Percentiles rank a stretch among this genome's conserved stretches.
phyloP scores from a whole-genome alignment of 2,113 vertebrate genomes.

The Pomatorhinus ruficollis region DNA sequence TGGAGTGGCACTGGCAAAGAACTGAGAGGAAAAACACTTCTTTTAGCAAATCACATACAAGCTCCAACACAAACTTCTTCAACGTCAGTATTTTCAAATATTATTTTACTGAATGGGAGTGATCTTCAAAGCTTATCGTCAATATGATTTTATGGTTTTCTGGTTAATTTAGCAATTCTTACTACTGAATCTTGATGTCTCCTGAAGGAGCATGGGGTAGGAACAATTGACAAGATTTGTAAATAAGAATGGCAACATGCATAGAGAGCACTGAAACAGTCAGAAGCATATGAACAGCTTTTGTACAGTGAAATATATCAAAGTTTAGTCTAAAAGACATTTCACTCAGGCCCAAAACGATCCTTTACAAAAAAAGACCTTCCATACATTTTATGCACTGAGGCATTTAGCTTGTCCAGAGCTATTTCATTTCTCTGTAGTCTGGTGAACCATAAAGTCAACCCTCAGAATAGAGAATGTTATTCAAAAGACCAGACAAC shows the following conservation, averaged over 20 bases:
- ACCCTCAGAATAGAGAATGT: background rate
- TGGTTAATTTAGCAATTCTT: background rate
- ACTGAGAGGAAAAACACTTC: slow-evolving; percentile 56
- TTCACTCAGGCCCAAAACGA: background rate
- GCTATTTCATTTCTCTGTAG: background rate
- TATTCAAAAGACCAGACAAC: background rate
- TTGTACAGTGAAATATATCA: background rate
- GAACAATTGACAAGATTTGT: background rate
- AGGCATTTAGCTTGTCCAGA: background rate
- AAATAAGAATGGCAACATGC: background rate
- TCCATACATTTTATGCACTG: background rate
- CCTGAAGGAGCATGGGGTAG: background rate
- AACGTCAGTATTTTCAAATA: background rate
- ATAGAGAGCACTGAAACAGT: background rate
- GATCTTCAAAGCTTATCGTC: background rate
- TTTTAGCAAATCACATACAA: background rate
- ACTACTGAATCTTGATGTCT: background rate
- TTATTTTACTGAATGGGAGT: background rate
- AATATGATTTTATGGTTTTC: background rate
- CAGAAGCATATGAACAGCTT: background rate
- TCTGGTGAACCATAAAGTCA: background rate
- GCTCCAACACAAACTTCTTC: background rate
- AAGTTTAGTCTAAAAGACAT: background rate
- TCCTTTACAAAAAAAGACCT: background rate
- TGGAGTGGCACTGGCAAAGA: slow-evolving; percentile 70